Base-by-base conservation (phyloP, 2,113 vertebrate species). In the Romanogobio albipinnatus region DNA sequence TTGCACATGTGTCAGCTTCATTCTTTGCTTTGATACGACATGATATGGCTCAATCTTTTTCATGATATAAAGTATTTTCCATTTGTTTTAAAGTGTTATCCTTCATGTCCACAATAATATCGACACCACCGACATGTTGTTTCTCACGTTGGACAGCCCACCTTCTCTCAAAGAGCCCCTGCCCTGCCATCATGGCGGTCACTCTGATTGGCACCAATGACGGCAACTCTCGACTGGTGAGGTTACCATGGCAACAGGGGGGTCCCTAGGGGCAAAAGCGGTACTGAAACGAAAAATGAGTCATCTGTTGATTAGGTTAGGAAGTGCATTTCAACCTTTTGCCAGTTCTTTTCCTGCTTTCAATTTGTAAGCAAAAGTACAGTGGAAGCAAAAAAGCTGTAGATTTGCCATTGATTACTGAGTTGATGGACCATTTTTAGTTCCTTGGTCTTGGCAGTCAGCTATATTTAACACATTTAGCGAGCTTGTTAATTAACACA, bases 171-270 rank as follows among this genome's bases (percentile, higher is more conserved):
- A 91, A 10, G 92, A 93, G 89, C 89, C 90, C 51, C 64, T 93
- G 92, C 84, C 89, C 92, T 1, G 91, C 89, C 53, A 87, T 94
- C 86, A 93, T 91, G 91, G 93, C 93, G 15, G 91, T 94, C 89
- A 93, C 87, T 59, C 87, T 90, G 70, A 93, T 92, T 62, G 90
- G 90, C 47, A 85, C 86, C 71, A n/a, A 76, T 24, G 43, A 77
- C 76, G 81, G 88, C 82, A 81, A 80, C 77, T 74, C 85, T 51
- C 89, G 89, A 81, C 92, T 94, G 91, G 92, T 93, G 75, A 92
- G 90, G 56, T 53, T 76, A 79, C 75, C 51, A 77, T 73, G 64
- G 75, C 39, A 70, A 59, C 84, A 71, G 29, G 61, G 36, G 24
- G 59, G 24, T 56, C 47, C 83, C 33, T 24, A 53, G 33, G 33